Evolutionary conservation across 2,113 vertebrate species (phyloP), one percentile per base, ranked within the genome.

Genomic region (Ancistrus triradiatus): DNA sequence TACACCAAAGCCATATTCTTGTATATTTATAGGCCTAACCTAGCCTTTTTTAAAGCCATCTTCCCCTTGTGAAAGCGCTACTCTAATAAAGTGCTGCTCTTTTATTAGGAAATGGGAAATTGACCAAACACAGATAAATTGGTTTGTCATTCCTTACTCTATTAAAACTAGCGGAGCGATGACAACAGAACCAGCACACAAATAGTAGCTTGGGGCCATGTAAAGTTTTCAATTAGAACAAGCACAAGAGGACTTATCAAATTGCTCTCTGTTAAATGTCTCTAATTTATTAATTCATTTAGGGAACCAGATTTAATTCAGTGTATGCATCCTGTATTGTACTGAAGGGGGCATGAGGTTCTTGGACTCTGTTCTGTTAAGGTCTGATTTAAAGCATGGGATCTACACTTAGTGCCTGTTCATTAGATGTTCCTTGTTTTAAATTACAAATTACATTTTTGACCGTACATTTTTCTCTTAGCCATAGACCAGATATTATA

Each of bases 161-260:
- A 77, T 73, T 78, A 77, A 75, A 78, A 59, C 56, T 42, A 77
- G 74, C 74, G 14, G 19, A 59, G 73, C 75, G 28, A 53, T 57
- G 75, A 74, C 66, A 75, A 68, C 60, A 70, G 63, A 52, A 68
- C 67, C 69, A 52, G 38, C 60, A 51, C 43, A 53, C 65, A 70
- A 74, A 67, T 51, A 71, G 42, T 55, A 51, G 70, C 42, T 43
- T 42, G 35, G 67, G 64, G 51, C 38, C 14, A 43, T 69, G 56
- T 73, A 25, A 68, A 74, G 44, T 72, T 78, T 83, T 76, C 66
- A 74, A 75, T 67, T 75, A 70, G 68, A 69, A 40, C 35, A 56
- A 58, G 63, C 66, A 68, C 44, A 70, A 70, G 68, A 63, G 75
- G 60, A 69, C 69, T 77, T 76, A 71, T 80, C 64, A 73, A 72